Percentiles rank a stretch among this genome's conserved stretches.
Evolutionary conservation across 2,888 invertebrate genomes (phyloP).

Genomic region (Lithophane semibrunnea): DNA sequence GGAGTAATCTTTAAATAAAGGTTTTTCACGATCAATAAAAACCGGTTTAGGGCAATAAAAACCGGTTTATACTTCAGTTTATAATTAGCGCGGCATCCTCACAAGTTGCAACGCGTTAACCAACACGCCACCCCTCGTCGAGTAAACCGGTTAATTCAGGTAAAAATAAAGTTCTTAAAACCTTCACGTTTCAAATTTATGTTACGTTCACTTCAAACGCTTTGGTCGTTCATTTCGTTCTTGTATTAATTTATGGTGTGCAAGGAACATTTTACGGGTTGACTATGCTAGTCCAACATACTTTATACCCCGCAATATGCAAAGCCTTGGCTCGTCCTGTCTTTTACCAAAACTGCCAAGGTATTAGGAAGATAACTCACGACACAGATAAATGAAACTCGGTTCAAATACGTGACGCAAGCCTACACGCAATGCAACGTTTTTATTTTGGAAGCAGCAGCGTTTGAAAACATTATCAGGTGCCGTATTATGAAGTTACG

Average conservation of each 20-base stretch:
- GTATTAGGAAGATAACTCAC: slow-evolving; percentile 4
- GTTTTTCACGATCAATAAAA: no score
- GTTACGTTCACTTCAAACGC: neutral
- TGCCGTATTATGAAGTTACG: no score
- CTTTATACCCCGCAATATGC: neutral
- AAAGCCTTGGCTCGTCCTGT: neutral
- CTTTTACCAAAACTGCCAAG: neutral
- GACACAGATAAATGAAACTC: slow-evolving; percentile 26
- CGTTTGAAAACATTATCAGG: neutral
- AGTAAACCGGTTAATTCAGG: no score
- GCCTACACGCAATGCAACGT: neutral
- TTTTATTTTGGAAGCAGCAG: slow-evolving; percentile 1
- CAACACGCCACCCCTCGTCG: no score
- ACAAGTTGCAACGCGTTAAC: no score
- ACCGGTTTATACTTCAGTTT: no score
- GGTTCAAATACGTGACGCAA: neutral
- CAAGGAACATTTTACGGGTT: neutral
- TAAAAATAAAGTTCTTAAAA: no score
- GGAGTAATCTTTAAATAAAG: no score
- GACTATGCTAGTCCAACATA: neutral
- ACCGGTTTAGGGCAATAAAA: no score
- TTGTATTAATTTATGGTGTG: neutral
- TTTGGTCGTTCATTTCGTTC: no score
- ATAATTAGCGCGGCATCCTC: no score
- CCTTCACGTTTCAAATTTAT: neutral